Evolutionary conservation across 92 coral and sea anemone species (phyloP).

Genomic region (Umimayanthus kanabou): DNA sequence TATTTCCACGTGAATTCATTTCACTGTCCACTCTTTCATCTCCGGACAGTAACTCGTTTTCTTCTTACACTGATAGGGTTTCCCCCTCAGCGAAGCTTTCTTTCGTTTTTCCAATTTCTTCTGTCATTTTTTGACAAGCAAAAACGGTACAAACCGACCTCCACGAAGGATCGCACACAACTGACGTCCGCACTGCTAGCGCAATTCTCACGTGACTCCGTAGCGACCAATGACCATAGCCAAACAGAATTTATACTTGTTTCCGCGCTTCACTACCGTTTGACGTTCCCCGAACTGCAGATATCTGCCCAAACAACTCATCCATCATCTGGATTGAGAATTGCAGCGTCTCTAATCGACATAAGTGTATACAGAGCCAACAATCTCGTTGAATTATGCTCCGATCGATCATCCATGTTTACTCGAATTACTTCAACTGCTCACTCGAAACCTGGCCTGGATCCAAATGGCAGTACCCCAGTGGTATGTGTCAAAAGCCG

Average conservation of each 20-base stretch:
- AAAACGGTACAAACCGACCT: neutral
- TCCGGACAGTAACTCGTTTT: neutral
- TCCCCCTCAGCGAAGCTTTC: neutral
- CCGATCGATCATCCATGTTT: constrained; percentile 15
- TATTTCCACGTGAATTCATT: neutral
- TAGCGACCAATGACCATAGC: constrained; percentile 51
- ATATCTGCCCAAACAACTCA: neutral
- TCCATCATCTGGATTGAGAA: constrained; percentile 11
- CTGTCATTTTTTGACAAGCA: neutral
- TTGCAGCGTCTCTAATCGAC: no score
- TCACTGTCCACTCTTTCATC: neutral
- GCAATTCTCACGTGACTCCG: constrained; percentile 44
- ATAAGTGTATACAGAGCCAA: neutral
- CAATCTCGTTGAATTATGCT: constrained; percentile 2
- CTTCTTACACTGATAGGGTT: constrained; percentile 8
- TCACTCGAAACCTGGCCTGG: constrained; percentile 8
- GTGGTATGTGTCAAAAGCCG: no score
- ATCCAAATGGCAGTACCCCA: no score
- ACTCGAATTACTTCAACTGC: constrained; percentile 19
- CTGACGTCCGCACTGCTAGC: constrained; percentile 21
- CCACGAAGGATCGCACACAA: constrained; percentile 34
- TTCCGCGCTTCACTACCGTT: no score
- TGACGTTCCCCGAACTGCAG: neutral
- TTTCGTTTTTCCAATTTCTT: neutral
- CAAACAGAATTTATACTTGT: no score